phyloP scores from a whole-genome alignment of 2,888 invertebrate genomes.

The Callyntrura guangdongensis region DNA sequence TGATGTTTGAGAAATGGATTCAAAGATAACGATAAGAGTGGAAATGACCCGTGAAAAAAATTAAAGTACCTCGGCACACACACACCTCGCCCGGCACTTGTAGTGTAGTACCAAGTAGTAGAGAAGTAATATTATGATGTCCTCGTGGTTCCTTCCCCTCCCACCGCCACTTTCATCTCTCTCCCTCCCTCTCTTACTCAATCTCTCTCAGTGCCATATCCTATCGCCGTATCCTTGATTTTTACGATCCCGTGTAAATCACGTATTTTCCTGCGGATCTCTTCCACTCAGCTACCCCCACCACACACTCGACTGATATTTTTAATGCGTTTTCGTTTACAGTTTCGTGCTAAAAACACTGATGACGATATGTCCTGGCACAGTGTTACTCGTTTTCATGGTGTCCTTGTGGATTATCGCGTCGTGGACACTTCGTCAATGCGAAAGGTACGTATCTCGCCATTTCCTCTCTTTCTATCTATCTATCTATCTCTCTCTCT shows the following conservation, averaged over 20 bases:
- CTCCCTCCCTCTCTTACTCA: too few relatives aligned
- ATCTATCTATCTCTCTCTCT: conserved; percentile 49
- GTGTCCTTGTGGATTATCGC: conserved; percentile 99
- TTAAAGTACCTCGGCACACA: neutral
- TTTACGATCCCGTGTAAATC: conserved; percentile 7
- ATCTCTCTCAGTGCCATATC: too few relatives aligned
- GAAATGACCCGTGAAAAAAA: too few relatives aligned
- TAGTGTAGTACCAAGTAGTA: too few relatives aligned
- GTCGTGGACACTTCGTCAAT: conserved; percentile 99
- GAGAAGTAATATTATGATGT: too few relatives aligned
- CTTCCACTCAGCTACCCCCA: neutral
- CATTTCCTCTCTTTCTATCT: conserved; percentile 57
- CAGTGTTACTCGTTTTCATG: conserved; percentile 98
- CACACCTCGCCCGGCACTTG: neutral
- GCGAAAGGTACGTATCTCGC: conserved; percentile 93
- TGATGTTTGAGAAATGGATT: too few relatives aligned
- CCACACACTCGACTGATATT: neutral
- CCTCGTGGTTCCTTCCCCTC: too few relatives aligned
- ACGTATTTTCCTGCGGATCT: neutral
- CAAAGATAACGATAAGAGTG: too few relatives aligned
- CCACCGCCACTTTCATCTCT: too few relatives aligned
- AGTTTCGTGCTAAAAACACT: conserved; percentile 98
- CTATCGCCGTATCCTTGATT: conserved; percentile 37
- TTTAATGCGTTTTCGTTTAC: conserved; percentile 72
- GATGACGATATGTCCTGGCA: conserved; percentile 98